Evolutionary conservation across 1,140 invertebrate species (phyloP), one percentile per base, ranked within the genome.

Genomic region (Wiebesia pumilae): DNA sequence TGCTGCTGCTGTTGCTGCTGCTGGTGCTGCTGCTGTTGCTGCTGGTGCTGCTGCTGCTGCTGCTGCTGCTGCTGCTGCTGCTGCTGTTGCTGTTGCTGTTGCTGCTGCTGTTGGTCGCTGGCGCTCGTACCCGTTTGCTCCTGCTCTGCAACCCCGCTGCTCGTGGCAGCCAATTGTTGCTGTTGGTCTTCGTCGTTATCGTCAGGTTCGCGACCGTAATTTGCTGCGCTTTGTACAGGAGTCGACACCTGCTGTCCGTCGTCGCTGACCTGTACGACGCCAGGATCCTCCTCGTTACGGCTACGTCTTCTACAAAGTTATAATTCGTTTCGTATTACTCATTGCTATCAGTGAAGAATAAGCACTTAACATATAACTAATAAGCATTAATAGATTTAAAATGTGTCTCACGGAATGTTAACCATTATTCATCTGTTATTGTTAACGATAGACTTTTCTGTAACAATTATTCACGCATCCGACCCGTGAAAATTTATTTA

Each of bases 291-390:
- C 89, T 95, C 94, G 87, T 92, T 91, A 84, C 94, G 92, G 89
- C 92, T 94, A 85, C 94, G 93, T 91, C 94, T 94, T 90, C 95
- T 95, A 92, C 10, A 94, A 33, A 33, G 24, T 43, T 75, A 35
- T 62, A 19, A 47, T 47, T 47, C 14, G 14, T 7, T 47, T 47
- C 14, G 14, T 7, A 47, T 47, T 47, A 47, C 14, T 47, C 43
- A 47, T 47, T 47, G 43, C 14, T 47, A n/a, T n/a, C n/a, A n/a
- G n/a, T n/a, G n/a, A n/a, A n/a, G n/a, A n/a, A n/a, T n/a, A n/a
- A n/a, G n/a, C n/a, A n/a, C n/a, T n/a, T n/a, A n/a, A n/a, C n/a
- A n/a, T n/a, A n/a, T n/a, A n/a, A n/a, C n/a, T n/a, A n/a, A n/a
- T n/a, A n/a, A n/a, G n/a, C n/a, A n/a, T n/a, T n/a, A n/a, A n/a